phyloP scores from a whole-genome alignment of 2,797 vertebrate genomes.

The Acipenser transmontanus region DNA sequence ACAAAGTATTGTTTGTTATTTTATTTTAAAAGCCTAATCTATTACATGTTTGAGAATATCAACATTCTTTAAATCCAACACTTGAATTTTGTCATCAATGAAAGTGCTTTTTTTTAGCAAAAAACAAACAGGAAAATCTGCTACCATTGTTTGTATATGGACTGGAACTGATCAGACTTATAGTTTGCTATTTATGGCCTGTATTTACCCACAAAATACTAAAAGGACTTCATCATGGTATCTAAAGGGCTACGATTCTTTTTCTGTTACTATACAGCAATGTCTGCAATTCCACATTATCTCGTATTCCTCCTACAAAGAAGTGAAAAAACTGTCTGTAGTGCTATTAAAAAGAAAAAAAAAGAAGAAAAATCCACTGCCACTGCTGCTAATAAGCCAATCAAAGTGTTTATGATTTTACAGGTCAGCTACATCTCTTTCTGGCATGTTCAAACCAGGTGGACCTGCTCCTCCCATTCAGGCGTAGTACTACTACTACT shows the following conservation, averaged over 20 bases:
- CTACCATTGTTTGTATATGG: too few relatives aligned
- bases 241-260: too few relatives aligned
- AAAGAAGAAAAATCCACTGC: neutral
- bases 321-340: neutral
- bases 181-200: too few relatives aligned
- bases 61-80: slow-evolving; percentile 20
- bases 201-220: too few relatives aligned
- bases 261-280: too few relatives aligned
- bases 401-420: slow-evolving; percentile 33
- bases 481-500: slow-evolving; percentile 61
- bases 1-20: slow-evolving; percentile 17
- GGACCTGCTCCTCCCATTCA: slow-evolving; percentile 88
- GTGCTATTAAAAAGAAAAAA: slow-evolving; percentile 11
- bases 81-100: too few relatives aligned
- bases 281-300: too few relatives aligned
- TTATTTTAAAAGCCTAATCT: slow-evolving; percentile 13
- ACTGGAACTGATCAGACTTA: too few relatives aligned
- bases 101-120: too few relatives aligned
- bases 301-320: too few relatives aligned
- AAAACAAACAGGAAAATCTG: too few relatives aligned
- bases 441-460: slow-evolving; percentile 72
- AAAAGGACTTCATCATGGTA: too few relatives aligned
- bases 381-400: slow-evolving; percentile 16
- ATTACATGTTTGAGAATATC: slow-evolving; percentile 24
- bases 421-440: slow-evolving; percentile 1